These are phyloP conservation scores for Corythoichthys intestinalis DNA, from an alignment of 2,113 vertebrate species.

Conservation along the genomic window DNA sequence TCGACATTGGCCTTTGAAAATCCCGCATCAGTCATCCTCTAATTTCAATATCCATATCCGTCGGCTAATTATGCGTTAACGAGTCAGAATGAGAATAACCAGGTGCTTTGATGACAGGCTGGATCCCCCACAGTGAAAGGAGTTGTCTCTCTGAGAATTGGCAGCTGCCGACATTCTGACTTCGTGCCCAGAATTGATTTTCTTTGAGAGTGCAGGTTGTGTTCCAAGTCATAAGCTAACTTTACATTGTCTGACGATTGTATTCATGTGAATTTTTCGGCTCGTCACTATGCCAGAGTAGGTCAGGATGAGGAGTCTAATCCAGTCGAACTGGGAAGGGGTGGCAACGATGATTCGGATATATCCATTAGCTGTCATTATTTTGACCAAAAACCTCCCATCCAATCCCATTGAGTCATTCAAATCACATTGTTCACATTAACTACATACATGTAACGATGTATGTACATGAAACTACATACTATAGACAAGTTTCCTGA, in stretches of 20 bases:
- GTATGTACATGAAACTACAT: too few species aligned
- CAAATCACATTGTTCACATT: too few species aligned
- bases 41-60: constrained; percentile 26
- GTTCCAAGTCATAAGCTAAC: constrained; percentile 33
- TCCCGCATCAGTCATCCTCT: background rate
- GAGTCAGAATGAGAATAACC: constrained; percentile 17
- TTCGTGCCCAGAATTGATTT: constrained; percentile 17
- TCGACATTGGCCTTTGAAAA: background rate
- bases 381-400: too few species aligned
- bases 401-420: too few species aligned
- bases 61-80: constrained; percentile 23
- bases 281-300: constrained; percentile 40
- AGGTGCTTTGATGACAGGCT: constrained; percentile 5
- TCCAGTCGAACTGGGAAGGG: too few species aligned
- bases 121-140: background rate
- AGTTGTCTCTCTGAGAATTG: constrained; percentile 21
- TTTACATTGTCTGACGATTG: constrained; percentile 26
- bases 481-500: too few species aligned
- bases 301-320: constrained; percentile 23
- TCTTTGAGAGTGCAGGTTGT: constrained; percentile 20
- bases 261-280: constrained; percentile 33
- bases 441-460: too few species aligned
- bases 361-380: too few species aligned
- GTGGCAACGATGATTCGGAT: too few species aligned
- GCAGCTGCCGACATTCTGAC: constrained; percentile 22